Base-by-base conservation (phyloP, 2,113 vertebrate species). In the Numida meleagris region DNA sequence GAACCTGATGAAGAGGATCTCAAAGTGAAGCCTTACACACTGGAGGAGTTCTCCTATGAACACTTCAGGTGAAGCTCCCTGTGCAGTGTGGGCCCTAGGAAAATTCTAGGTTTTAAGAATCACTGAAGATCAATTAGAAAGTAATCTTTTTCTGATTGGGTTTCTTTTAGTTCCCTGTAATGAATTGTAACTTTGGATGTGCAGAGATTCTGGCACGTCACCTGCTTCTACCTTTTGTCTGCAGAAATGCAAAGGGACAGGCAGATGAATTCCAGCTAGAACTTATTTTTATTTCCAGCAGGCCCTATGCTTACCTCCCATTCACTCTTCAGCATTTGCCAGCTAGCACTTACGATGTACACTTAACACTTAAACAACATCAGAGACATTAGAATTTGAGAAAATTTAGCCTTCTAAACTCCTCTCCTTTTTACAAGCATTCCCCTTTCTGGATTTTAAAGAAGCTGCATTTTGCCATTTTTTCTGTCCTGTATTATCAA, bases 1-100 rank as follows among this genome's bases (percentile, higher is more conserved):
- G 93, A 97, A 46, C 62, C 67, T 7, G 82, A 67, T 4, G 89
- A 92, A 12, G 97, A 97, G 6, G 82, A 97, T 65, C 93, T 86
- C 25, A 95, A 97, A 89, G 66, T 98, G 79, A 97, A 98, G 81
- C 98, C 91, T 4, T 97, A 98, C 55, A 98, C 99, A 3, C 97
- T 99, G 61, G 99, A 99, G 86, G 99, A 99, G 66, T 99, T 98
- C 94, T 98, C 99, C 85, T 94, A 98, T 0, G 96, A 99, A 82
- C 98, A 98, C 85, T 99, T 99, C 97, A 99, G 99, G 99, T 99
- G 87, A 88, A 93, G 48, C 17, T 90, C 53, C 72, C 51, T 57
- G 51, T 72, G 34, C 42, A 86, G 40, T 14, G 10, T 29, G 50
- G 0, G 0, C 43, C 13, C 33, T 59, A 61, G 43, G 40, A 81